Evolutionary conservation across 2,797 vertebrate genomes (phyloP).

Genomic region (Echeneis naucrates): DNA sequence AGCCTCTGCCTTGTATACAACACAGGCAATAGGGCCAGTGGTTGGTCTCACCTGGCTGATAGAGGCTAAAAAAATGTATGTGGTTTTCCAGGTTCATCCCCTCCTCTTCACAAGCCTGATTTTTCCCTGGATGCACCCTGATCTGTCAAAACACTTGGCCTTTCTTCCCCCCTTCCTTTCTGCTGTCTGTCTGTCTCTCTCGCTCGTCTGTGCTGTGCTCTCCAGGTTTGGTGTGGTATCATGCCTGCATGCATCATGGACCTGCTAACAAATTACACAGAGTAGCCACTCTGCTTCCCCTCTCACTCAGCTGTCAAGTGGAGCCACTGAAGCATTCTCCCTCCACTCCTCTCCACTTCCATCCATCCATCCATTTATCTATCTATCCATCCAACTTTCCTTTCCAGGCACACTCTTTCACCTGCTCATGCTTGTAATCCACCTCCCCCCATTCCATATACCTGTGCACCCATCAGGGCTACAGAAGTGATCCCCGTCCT

Average conservation of each 20-base stretch:
- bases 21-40: neutral
- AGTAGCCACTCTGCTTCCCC: conserved; percentile 83
- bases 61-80: conserved; percentile 14
- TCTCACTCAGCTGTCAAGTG: conserved; percentile 86
- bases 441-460: conserved; percentile 31
- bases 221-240: conserved; percentile 71
- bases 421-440: conserved; percentile 34
- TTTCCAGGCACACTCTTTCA: conserved; percentile 34
- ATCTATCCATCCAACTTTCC: conserved; percentile 44
- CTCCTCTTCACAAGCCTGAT: conserved; percentile 46
- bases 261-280: conserved; percentile 84
- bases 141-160: conserved; percentile 61
- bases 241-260: conserved; percentile 82
- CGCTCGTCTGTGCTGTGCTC: conserved; percentile 52
- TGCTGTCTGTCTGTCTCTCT: conserved; percentile 34
- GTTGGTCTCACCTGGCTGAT: conserved; percentile 12
- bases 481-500: conserved; percentile 44
- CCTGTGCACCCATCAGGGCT: conserved; percentile 53
- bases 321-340: conserved; percentile 78
- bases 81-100: conserved; percentile 48
- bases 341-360: conserved; percentile 58
- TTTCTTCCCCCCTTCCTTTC: conserved; percentile 28
- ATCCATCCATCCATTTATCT: conserved; percentile 45
- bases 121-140: conserved; percentile 59
- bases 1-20: neutral